Evolutionary conservation across 2,113 vertebrate species (phyloP), one percentile per base, ranked within the genome.

Genomic region (Melanerpes formicivorus): DNA sequence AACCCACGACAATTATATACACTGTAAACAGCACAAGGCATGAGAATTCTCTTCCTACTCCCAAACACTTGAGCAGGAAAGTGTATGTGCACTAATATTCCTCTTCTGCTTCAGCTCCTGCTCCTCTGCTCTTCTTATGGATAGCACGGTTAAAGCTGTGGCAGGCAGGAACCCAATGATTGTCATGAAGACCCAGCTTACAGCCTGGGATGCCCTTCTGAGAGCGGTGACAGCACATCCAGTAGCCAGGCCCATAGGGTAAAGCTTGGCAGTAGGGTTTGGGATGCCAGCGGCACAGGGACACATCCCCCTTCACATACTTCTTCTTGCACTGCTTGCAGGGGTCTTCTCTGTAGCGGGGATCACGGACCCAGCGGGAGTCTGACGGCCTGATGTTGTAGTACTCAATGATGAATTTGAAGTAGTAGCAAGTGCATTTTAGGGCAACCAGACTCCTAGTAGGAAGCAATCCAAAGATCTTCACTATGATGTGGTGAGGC

Each of bases 281-380:
- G 95, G 99, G 99, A 63, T 99, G 99, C 99, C 99, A 99, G 46
- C 99, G 97, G 97, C 99, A 99, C 37, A 99, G 97, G 0, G 99
- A 99, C 50, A 99, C 99, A 3, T 99, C 99, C 27, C 99, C 99
- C 15, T 98, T 98, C 5, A 96, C 96, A 8, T 98, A 99, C 4
- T 98, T 98, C 95, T 98, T 98, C 97, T 99, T 99, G 97, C 99
- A 99, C 92, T 99, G 99, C 95, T 99, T 99, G 97, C 99, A 99
- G 9, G 99, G 99, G 88, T 99, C 99, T 44, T 99, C 99, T 17
- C 98, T 96, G 95, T 99, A 99, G 77, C 99, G 99, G 1, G 99
- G 99, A 66, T 99, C 99, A 3, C 98, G 98, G 21, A 99, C 99
- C 99, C 99, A 99, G 72, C 98, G 98, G 2, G 99, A 99, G 94